Evolutionary conservation across 2,797 vertebrate genomes (phyloP), one percentile per base, ranked within the genome.

Genomic region (Crocodylus rhombifer): DNA sequence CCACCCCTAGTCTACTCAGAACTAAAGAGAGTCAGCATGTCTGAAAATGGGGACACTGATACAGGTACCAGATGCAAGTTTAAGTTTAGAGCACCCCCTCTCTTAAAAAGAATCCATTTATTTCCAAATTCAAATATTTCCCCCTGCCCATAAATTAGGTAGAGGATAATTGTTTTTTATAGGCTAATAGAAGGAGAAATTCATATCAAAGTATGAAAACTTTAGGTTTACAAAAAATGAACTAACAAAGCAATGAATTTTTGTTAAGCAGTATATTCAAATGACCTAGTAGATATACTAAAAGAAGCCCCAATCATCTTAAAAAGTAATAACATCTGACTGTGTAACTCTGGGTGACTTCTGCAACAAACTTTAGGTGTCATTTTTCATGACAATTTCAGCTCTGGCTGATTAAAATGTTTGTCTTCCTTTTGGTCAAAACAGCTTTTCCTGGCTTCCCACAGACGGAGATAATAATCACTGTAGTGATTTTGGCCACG

Each of bases 51-150:
- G 3, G 89, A 73, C 16, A 30, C 2, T 91, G 86, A 28, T 90
- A 21, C 57, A 86, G 82, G 42, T 36, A 61, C 90, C 25, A 73
- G 77, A 73, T 14, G 21, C 69, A 78, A 89, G 28, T 84, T 56
- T 80, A 87, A 91, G 82, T 80, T 20, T 7, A 75, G 79, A 87
- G 84, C 9, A 51, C 42, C 42, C 23, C 87, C 18, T 11, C 36
- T 69, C 90, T 65, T 42, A 23, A 93, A 95, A 93, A 80, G 62
- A 82, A 86, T 10, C 62, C 2, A 14, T 65, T 67, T 11, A 90
- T 30, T 82, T 42, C 82, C 63, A 87, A 94, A 90, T 2, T 2
- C 90, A 95, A 93, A 92, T 65, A 89, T 51, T 90, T 95, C 87
- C 89, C 69, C 30, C 82, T 65, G 16, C 58, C 25, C 65, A 80